These are phyloP conservation scores for Trissolcus brochymenae DNA, from an alignment of 2,888 invertebrate genomes.

Conservation along the genomic window DNA sequence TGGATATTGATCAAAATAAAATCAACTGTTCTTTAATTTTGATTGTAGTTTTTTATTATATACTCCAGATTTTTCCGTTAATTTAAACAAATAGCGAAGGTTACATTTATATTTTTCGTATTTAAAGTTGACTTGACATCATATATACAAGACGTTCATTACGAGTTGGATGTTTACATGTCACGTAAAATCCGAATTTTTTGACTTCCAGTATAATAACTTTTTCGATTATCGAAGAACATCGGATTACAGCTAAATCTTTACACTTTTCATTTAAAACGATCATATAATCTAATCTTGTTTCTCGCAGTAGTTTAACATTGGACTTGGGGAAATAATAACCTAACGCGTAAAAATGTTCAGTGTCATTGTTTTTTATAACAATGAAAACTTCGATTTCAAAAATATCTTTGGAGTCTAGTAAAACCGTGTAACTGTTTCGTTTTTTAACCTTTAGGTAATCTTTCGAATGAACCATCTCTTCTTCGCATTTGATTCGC, in stretches of 20 bases:
- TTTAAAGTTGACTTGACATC: no score
- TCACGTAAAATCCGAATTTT: not conserved
- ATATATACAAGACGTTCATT: conserved; percentile 7
- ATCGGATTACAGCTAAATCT: conserved; percentile 6
- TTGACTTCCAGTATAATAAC: conserved; percentile 2
- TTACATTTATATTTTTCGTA: no score
- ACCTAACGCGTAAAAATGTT: conserved; percentile 6
- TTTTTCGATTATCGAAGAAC: conserved; percentile 1
- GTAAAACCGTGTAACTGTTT: conserved; percentile 21
- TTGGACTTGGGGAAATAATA: conserved; percentile 4
- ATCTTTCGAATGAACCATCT: not conserved
- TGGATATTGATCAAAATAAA: no score
- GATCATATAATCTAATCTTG: conserved; percentile 5
- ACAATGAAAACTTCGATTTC: conserved; percentile 4
- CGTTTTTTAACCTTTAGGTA: conserved; percentile 22
- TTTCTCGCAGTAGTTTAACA: not conserved
- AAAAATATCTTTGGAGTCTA: conserved; percentile 6
- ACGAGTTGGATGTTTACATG: conserved; percentile 5
- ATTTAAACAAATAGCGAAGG: no score
- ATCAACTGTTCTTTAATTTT: no score
- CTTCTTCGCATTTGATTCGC: not conserved
- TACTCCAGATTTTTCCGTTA: no score
- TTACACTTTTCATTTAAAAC: not conserved
- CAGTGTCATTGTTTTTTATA: not conserved
- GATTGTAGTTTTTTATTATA: no score